A percentile compares a stretch with the other conserved stretches of the same genome.
Conservation (phyloP, 2,113 vertebrate species). For the Datnioides undecimradiatus region DNA sequence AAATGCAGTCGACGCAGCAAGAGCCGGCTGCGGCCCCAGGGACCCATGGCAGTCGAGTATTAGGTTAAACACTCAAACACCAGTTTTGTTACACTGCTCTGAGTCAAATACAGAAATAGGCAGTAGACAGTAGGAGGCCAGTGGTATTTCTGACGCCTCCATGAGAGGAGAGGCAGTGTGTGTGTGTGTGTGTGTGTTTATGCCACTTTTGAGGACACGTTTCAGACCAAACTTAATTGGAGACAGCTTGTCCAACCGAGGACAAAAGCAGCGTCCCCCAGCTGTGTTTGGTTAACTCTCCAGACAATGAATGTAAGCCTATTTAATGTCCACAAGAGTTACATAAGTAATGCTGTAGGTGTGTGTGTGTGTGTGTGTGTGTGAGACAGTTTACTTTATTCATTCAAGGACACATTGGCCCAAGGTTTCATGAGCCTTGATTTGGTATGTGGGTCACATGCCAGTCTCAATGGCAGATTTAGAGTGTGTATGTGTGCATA, state of each 20-base stretch:
- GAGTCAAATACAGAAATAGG: slow-evolving; percentile 45
- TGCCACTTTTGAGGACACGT: too few species aligned
- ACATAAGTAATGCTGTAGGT: too few species aligned
- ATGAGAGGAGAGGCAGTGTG: slow-evolving; percentile 9
- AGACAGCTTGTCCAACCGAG: too few species aligned
- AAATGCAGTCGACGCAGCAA: neutral
- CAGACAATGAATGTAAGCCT: too few species aligned
- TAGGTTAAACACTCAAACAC: slow-evolving; percentile 7
- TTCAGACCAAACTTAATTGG: too few species aligned
- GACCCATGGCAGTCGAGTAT: neutral
- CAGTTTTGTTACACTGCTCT: neutral
- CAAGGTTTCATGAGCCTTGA: neutral
- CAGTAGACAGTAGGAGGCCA: slow-evolving; percentile 24
- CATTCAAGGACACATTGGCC: slow-evolving; percentile 43
- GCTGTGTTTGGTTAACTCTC: too few species aligned
- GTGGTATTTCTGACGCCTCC: slow-evolving; percentile 44
- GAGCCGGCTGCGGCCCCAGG: neutral
- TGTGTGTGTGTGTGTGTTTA: neutral
- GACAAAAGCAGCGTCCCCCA: too few species aligned
- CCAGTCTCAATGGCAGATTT: neutral
- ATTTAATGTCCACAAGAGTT: too few species aligned
- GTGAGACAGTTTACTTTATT: slow-evolving; percentile 7
- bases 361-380: neutral
- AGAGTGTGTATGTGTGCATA: neutral
- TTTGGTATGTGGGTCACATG: slow-evolving; percentile 34